Evolutionary conservation across 2,888 invertebrate species (phyloP).

Genomic region (Mimas tiliae): DNA sequence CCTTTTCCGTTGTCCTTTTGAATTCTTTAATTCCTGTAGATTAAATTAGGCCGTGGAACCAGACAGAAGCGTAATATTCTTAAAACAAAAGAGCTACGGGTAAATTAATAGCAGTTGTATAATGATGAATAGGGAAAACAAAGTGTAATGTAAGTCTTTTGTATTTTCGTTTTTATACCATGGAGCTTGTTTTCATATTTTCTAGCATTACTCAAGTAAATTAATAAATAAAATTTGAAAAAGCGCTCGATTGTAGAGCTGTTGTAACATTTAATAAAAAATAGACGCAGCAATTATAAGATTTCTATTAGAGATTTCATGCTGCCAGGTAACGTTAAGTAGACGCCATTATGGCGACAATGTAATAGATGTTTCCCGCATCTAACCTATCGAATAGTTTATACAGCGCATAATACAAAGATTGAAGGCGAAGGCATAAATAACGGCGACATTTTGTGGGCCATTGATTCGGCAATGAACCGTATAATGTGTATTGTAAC

Average conservation of each 20-base stretch:
- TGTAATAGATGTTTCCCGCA: background rate
- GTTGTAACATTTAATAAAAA: no score
- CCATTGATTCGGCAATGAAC: slow-evolving; percentile 49
- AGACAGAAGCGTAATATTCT: background rate
- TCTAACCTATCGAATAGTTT: slow-evolving; percentile 24
- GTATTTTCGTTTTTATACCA: background rate
- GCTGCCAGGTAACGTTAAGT: background rate
- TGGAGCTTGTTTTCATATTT: background rate
- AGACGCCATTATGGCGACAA: background rate
- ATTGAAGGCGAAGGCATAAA: slow-evolving; percentile 40
- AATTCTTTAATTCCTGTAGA: slow-evolving; percentile 39
- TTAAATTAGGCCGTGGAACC: background rate
- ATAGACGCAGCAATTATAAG: no score
- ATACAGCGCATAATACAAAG: slow-evolving; percentile 30
- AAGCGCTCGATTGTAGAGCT: no score
- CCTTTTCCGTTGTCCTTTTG: slow-evolving; percentile 44
- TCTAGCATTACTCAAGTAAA: background rate
- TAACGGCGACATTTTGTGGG: slow-evolving; percentile 50
- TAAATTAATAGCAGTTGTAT: background rate
- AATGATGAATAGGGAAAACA: background rate
- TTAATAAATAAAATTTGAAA: background rate
- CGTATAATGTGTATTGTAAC: slow-evolving; percentile 53
- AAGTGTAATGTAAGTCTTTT: background rate
- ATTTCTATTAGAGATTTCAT: no score
- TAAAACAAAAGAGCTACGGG: background rate